These are phyloP conservation scores for Odocoileus hemionus DNA, from an alignment of 2,113 vertebrate species.

Conservation along the genomic window DNA sequence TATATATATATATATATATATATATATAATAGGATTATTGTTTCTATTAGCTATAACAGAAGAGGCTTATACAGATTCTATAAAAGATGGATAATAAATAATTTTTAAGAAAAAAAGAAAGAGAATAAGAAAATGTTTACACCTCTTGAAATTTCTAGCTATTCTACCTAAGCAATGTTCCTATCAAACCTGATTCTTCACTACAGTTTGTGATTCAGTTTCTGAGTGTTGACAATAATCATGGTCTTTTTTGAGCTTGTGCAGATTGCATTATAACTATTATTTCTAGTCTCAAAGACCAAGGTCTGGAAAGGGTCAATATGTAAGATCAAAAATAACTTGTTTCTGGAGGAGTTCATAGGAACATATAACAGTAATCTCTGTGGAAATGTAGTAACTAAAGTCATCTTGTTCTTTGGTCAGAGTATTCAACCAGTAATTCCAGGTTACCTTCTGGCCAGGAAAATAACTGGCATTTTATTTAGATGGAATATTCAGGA, in stretches of 20 bases:
- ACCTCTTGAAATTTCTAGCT: background rate
- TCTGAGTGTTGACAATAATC: background rate
- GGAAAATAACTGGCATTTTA: background rate
- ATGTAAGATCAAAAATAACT: background rate
- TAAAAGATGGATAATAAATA: background rate
- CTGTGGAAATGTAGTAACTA: background rate
- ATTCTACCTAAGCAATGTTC: background rate
- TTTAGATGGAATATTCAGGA: background rate
- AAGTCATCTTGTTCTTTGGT: background rate
- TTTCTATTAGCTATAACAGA: background rate
- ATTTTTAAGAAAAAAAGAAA: background rate
- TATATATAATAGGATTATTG: background rate
- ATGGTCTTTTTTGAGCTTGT: background rate
- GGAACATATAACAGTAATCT: background rate
- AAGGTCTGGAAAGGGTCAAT: background rate
- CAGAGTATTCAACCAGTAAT: background rate
- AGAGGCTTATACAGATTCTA: background rate
- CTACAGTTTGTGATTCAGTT: background rate
- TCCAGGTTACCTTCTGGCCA: background rate
- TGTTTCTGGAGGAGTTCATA: background rate
- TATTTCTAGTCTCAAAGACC: background rate
- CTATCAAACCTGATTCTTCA: background rate
- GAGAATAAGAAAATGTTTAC: background rate
- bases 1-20: too few relatives aligned
- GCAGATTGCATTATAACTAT: background rate